These are phyloP conservation scores for Pelochelys cantorii DNA, from an alignment of 2,797 vertebrate species.

Conservation along the genomic window DNA sequence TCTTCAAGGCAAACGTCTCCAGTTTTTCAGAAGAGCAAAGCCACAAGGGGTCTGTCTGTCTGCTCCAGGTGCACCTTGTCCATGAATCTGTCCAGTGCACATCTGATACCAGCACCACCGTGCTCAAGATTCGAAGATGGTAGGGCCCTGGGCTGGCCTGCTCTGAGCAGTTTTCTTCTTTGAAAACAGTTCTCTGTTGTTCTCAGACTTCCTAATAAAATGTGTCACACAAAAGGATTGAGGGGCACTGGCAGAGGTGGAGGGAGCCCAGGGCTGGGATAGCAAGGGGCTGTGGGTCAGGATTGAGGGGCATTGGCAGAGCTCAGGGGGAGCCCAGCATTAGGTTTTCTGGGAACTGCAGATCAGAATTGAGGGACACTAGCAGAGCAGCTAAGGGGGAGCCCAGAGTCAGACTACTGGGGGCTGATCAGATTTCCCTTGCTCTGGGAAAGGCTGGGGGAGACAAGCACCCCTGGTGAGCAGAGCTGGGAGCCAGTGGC, in stretches of 20 bases:
- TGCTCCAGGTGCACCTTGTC: background rate
- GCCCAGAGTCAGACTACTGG: slow-evolving; percentile 71
- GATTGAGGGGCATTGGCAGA: background rate
- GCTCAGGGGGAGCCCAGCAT: no score
- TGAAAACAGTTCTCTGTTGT: background rate
- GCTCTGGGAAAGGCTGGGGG: slow-evolving; percentile 72
- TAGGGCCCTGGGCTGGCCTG: background rate
- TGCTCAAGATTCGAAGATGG: background rate
- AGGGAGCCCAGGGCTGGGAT: no score
- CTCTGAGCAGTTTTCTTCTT: background rate
- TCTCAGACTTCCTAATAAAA: background rate
- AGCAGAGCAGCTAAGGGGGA: no score
- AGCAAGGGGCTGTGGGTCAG: background rate
- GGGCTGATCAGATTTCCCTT: slow-evolving; percentile 67
- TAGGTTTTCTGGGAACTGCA: no score
- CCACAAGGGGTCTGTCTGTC: background rate
- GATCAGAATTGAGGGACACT: no score
- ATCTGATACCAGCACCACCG: background rate
- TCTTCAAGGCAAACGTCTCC: background rate
- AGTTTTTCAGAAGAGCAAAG: background rate
- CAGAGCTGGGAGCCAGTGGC: background rate
- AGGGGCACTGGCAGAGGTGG: background rate
- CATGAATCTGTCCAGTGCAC: background rate
- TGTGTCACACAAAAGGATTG: background rate
- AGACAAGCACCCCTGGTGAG: background rate